Evolutionary conservation across 2,888 invertebrate genomes (phyloP).

Genomic region (Trachelus troglodyta): DNA sequence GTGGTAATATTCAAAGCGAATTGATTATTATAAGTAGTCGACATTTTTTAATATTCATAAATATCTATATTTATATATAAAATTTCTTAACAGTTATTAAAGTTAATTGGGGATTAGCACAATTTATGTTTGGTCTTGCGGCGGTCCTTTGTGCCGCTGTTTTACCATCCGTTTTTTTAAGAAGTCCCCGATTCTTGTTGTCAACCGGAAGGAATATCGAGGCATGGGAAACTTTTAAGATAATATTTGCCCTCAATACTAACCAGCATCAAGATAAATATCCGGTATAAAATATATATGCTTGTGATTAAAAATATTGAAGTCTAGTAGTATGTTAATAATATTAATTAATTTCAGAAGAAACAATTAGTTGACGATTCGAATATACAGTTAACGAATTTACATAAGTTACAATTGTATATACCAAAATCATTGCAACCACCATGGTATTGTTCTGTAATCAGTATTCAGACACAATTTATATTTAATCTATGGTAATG

Average conservation of each 20-base stretch:
- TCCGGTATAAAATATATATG: constrained; percentile 47
- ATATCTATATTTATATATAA: too few species aligned
- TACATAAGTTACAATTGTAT: not conserved
- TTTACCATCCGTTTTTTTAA: constrained; percentile 69
- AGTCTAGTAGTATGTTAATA: too few species aligned
- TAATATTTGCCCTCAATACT: constrained; percentile 70
- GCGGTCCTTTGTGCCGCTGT: constrained; percentile 66
- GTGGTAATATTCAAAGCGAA: too few species aligned
- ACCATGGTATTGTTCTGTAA: constrained; percentile 8
- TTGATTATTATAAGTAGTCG: too few species aligned
- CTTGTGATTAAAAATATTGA: too few species aligned
- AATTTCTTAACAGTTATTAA: too few species aligned
- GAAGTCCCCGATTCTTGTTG: constrained; percentile 71
- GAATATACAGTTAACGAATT: too few species aligned
- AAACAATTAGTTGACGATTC: too few species aligned
- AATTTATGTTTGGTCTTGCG: not conserved
- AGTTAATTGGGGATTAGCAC: constrained; percentile 6
- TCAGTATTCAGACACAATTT: constrained; percentile 11
- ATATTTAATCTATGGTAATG: constrained; percentile 12
- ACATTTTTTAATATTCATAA: too few species aligned
- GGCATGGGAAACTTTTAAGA: constrained; percentile 69
- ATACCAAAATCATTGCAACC: constrained; percentile 9
- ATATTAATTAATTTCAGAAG: too few species aligned
- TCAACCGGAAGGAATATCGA: constrained; percentile 68
- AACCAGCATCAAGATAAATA: constrained; percentile 64